These are phyloP conservation scores for Miniopterus natalensis DNA, from an alignment of 2,113 vertebrate genomes.

Conservation along the genomic window DNA sequence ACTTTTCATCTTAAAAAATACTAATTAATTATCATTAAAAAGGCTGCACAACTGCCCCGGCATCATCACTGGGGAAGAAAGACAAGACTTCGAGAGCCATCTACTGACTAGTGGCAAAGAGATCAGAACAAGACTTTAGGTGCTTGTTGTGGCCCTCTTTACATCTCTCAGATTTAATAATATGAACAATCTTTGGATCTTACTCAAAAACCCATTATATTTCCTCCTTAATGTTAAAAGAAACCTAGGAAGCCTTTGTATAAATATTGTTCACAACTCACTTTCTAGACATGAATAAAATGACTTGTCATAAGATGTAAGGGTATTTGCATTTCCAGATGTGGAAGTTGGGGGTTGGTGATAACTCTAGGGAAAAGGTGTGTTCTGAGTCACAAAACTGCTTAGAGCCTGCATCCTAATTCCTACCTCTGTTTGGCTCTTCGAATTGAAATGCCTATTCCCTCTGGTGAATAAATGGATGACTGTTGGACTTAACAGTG, in stretches of 20 bases:
- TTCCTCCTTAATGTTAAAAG: slow-evolving; percentile 51
- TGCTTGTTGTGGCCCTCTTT: background rate
- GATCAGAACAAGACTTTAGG: background rate
- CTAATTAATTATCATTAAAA: background rate
- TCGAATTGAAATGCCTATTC: background rate
- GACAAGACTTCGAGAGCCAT: background rate
- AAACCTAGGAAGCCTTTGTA: background rate
- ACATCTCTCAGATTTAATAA: background rate
- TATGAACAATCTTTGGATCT: background rate
- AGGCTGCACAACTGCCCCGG: background rate
- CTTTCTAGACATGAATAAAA: slow-evolving; percentile 52
- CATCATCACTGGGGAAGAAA: background rate
- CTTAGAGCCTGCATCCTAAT: background rate
- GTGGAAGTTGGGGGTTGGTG: background rate
- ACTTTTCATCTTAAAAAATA: slow-evolving; percentile 30
- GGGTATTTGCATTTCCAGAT: slow-evolving; percentile 9
- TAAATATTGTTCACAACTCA: slow-evolving; percentile 3
- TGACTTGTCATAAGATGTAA: background rate
- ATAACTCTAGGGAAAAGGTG: background rate
- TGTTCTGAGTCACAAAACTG: background rate
- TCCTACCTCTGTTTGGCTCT: background rate
- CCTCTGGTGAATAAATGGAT: background rate
- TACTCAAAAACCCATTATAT: background rate
- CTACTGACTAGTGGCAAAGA: background rate
- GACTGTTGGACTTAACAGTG: background rate